Base-by-base conservation (phyloP, 1,140 invertebrate species). In the Babylonia areolata region DNA sequence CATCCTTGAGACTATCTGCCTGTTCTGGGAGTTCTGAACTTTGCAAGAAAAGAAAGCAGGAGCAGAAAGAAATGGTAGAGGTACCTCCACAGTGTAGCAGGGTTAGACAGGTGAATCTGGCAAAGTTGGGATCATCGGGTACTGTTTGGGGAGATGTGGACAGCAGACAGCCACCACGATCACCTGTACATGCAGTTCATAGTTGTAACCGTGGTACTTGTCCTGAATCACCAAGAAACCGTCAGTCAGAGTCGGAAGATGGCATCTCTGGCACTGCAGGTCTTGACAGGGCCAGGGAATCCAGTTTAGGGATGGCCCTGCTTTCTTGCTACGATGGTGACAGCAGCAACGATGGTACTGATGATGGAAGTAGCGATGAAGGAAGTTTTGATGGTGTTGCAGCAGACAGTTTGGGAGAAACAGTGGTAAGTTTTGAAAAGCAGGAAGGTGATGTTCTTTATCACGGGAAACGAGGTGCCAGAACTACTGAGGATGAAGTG, bases 291-390 rank as follows among this genome's bases (percentile, higher is more conserved):
- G 23, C 42, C 40, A 40, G 31, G 40, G 37, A 54, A 9, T 17
- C 46, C 28, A 80, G 78, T 54, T 3, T 35, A 54, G 78, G 78
- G 28, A n/a, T 80, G 42, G 78, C 78, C 28, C 78, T 80, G 2
- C 78, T 80, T 12, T 80, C 78, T 54, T n/a, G 33, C n/a, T 80
- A 80, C 54, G 78, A 28, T n/a, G 33, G 46, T 54, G 78, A 80
- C 33, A 39, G 31, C 37, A 23, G 28, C 28, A 39, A 79, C 39
- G 39, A 1, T 2, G 39, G 28, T 9, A 42, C 1, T 40, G n/a
- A 79, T n/a, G 78, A 80, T 31, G 78, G 39, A 1, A 80, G 33
- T 54, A 1, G n/a, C 17, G 78, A 54, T 31, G 78, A 80, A n/a
- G 78, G 28, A 79, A 23, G 33, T 37, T 75, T 12, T 75, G 15